These are phyloP conservation scores for Triops cancriformis DNA, from an alignment of 1,140 invertebrate species.

Conservation along the genomic window DNA sequence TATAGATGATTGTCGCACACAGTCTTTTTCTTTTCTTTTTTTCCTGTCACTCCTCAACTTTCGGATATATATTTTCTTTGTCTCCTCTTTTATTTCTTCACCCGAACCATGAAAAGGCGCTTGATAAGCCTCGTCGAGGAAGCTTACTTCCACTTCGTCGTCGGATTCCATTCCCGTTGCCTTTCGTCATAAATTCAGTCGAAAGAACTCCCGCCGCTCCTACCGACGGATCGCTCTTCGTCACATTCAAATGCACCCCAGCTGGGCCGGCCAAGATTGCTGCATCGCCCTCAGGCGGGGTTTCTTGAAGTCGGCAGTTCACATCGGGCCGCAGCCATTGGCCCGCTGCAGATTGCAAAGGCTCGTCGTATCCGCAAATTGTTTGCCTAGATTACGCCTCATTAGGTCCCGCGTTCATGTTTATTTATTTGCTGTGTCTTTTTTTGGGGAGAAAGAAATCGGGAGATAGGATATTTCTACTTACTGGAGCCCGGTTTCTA, in stretches of 20 bases:
- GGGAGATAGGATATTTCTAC: neutral
- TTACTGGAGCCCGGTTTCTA: slow-evolving; percentile 34
- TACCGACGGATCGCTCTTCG: neutral
- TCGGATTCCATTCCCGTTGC: neutral
- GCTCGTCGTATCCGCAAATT: slow-evolving; percentile 31
- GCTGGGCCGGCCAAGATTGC: neutral
- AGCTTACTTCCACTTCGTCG: neutral
- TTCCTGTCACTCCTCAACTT: neutral
- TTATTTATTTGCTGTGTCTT: neutral
- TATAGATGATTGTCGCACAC: neutral
- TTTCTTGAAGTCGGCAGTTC: slow-evolving; percentile 27
- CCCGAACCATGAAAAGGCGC: neutral
- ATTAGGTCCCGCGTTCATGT: neutral
- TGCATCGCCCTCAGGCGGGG: neutral
- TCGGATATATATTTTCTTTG: neutral
- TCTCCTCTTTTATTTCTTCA: neutral
- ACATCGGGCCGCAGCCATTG: slow-evolving; percentile 27
- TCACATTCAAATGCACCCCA: neutral
- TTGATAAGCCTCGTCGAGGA: neutral
- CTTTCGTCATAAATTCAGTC: slow-evolving; percentile 15
- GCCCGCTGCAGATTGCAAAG: slow-evolving; percentile 26
- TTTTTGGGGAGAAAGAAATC: neutral
- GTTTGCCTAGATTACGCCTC: slow-evolving; percentile 23
- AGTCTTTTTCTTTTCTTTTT: neutral
- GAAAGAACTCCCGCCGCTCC: neutral